Conservation (phyloP, 2,797 vertebrate genomes). For the Anas bernieri region DNA sequence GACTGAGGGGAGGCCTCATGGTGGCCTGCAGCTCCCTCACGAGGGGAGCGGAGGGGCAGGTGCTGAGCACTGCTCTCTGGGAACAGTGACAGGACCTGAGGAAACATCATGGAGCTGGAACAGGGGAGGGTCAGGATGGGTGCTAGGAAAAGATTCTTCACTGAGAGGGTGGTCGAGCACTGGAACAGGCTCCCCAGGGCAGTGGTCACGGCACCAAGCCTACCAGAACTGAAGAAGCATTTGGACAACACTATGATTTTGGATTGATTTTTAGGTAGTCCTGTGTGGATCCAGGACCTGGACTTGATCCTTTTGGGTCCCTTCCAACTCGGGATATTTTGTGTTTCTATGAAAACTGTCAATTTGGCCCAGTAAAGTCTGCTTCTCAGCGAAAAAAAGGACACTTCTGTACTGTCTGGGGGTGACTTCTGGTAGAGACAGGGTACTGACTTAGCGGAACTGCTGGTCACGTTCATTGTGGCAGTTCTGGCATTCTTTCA, state of each 20-base stretch:
- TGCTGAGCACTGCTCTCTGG: not conserved
- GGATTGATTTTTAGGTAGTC: too few relatives aligned
- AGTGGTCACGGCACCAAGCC: not conserved
- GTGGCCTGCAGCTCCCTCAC: too few relatives aligned
- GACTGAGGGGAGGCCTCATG: too few relatives aligned
- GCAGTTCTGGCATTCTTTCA: not conserved
- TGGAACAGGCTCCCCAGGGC: not conserved
- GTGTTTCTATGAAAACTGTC: not conserved
- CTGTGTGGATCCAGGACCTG: not conserved
- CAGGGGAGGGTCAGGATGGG: not conserved
- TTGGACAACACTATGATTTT: too few relatives aligned
- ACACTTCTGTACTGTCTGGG: not conserved
- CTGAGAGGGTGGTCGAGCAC: not conserved
- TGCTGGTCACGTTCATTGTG: not conserved
- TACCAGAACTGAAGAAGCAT: not conserved
- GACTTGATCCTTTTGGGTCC: not conserved
- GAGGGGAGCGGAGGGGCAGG: too few relatives aligned
- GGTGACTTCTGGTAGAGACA: not conserved
- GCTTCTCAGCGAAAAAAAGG: not conserved
- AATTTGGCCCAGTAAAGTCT: fast-evolving
- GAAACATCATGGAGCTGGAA: not conserved
- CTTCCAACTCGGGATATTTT: not conserved
- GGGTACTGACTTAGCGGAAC: not conserved
- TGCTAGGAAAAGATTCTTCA: not conserved
- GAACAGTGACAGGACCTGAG: not conserved